Evolutionary conservation across 2,113 vertebrate species (phyloP).

Genomic region (Sinocyclocheilus rhinocerous): DNA sequence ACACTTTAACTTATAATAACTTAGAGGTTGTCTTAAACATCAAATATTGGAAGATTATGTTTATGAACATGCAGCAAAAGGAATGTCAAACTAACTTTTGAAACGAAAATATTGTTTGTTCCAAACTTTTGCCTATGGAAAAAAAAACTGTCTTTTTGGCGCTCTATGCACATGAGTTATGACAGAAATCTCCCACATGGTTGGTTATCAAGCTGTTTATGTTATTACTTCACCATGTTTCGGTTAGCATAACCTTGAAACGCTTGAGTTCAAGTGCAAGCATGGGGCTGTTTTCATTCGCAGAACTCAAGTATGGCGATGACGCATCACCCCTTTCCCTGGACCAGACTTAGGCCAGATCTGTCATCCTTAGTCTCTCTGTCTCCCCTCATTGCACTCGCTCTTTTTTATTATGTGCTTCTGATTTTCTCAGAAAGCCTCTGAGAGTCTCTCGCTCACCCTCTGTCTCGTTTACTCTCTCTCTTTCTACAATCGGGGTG

Average conservation of each 20-base stretch:
- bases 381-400: constrained; percentile 47
- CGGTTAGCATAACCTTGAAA: constrained; percentile 83
- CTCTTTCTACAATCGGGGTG: constrained; percentile 63
- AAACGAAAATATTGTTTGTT: constrained; percentile 52
- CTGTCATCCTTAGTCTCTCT: constrained; percentile 62
- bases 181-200: constrained; percentile 74
- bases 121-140: constrained; percentile 33
- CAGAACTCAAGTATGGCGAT: constrained; percentile 73
- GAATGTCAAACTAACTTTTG: constrained; percentile 40
- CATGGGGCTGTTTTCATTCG: constrained; percentile 76
- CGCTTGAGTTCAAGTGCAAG: constrained; percentile 75
- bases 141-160: constrained; percentile 64
- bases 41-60: not conserved
- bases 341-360: constrained; percentile 56
- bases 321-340: constrained; percentile 67
- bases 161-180: constrained; percentile 74
- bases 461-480: constrained; percentile 15
- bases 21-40: not conserved
- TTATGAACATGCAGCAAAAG: constrained; percentile 12
- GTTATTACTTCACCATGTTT: constrained; percentile 80
- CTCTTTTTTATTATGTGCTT: constrained; percentile 17
- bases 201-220: constrained; percentile 81
- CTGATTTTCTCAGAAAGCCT: constrained; percentile 11
- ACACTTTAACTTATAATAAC: not conserved
- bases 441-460: not conserved